phyloP scores from a whole-genome alignment of 2,113 vertebrate genomes.

The Anseranas semipalmata region DNA sequence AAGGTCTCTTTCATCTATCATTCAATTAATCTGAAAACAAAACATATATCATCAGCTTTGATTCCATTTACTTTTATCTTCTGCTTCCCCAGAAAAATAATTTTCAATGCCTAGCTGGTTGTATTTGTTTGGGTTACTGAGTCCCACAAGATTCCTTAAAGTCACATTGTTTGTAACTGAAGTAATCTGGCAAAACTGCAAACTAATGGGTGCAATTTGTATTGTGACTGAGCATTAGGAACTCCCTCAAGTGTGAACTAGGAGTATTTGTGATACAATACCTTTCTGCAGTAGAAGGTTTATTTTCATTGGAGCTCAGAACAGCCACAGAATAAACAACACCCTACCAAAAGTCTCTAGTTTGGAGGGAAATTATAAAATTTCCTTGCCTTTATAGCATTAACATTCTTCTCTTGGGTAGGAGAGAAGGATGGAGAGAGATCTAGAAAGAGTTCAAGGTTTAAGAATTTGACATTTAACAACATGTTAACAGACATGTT shows the following conservation, averaged over 20 bases:
- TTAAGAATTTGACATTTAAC: background rate
- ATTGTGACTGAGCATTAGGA: background rate
- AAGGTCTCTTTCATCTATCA: background rate
- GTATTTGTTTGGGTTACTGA: background rate
- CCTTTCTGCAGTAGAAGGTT: background rate
- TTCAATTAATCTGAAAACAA: background rate
- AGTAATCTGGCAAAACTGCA: background rate
- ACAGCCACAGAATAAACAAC: background rate
- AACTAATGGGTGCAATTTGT: background rate
- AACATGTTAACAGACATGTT: background rate
- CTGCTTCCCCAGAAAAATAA: background rate
- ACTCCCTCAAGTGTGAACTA: background rate
- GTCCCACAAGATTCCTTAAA: background rate
- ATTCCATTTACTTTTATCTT: background rate
- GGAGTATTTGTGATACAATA: background rate
- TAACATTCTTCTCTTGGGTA: background rate
- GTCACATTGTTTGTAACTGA: background rate
- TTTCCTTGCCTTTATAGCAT: background rate
- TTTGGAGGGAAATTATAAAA: background rate
- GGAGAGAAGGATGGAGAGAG: background rate
- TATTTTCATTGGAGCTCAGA: background rate
- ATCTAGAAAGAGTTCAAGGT: background rate
- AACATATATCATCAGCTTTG: background rate
- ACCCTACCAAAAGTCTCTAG: accelerated
- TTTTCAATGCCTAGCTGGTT: background rate